phyloP scores from a whole-genome alignment of 2,888 invertebrate species.

The Fabriciana adippe region DNA sequence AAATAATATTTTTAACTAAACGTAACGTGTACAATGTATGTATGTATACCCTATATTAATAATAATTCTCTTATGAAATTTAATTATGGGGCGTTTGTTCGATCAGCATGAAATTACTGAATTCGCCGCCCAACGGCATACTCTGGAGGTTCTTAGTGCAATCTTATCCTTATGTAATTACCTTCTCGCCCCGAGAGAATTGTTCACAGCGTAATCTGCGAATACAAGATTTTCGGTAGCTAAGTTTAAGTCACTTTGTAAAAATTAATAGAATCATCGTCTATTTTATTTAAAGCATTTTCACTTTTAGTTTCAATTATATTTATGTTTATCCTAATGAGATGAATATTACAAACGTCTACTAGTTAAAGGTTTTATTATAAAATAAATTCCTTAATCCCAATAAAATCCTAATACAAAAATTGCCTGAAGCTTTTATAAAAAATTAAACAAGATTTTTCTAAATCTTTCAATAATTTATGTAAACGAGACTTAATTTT shows the following conservation, averaged over 20 bases:
- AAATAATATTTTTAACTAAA: no score
- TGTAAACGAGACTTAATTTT: not conserved
- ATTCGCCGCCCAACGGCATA: not conserved
- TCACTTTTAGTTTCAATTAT: not conserved
- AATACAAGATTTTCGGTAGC: conserved; percentile 7
- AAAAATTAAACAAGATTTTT: no score
- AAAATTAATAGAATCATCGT: not conserved
- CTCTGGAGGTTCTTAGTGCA: conserved; percentile 13
- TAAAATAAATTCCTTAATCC: no score
- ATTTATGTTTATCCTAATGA: no score
- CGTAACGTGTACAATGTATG: no score
- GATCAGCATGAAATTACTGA: conserved; percentile 23
- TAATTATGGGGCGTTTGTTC: conserved; percentile 5
- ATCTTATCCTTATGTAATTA: conserved; percentile 30
- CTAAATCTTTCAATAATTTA: no score
- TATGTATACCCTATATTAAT: no score
- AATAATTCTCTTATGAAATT: not conserved
- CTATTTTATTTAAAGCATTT: not conserved
- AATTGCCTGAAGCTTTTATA: no score
- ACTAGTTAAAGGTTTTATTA: no score
- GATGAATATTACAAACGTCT: no score
- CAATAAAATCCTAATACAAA: no score
- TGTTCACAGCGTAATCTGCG: conserved; percentile 12
- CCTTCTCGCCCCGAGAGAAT: conserved; percentile 25
- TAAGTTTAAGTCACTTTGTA: not conserved